Conservation (phyloP, 1,140 invertebrate species). For the Solenopsis fugax region DNA sequence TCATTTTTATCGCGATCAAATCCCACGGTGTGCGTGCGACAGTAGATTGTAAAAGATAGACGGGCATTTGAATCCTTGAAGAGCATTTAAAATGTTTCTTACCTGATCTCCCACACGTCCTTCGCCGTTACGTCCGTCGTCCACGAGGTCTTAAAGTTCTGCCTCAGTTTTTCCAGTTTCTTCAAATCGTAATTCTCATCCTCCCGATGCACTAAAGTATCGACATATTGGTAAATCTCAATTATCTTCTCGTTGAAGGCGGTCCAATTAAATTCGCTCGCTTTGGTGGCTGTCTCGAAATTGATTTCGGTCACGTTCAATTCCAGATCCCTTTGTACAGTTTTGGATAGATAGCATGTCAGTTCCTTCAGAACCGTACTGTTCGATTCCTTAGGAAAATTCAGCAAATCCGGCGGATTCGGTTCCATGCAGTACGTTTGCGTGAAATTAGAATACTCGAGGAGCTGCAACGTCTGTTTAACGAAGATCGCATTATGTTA, state of each 20-base stretch:
- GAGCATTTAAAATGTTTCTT: conserved; percentile 42
- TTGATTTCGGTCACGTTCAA: conserved; percentile 74
- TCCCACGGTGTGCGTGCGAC: too few species aligned
- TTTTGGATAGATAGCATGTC: conserved; percentile 77
- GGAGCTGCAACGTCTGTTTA: conserved; percentile 78
- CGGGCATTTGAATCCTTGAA: not conserved
- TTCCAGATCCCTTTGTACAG: conserved; percentile 76
- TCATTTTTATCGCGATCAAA: not conserved
- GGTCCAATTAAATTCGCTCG: conserved; percentile 80
- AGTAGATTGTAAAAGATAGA: not conserved
- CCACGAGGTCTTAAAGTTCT: conserved; percentile 77
- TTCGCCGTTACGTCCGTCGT: conserved; percentile 63
- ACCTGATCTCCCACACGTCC: conserved; percentile 81
- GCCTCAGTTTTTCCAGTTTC: conserved; percentile 68
- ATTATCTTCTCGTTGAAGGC: conserved; percentile 80
- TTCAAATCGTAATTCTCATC: conserved; percentile 53
- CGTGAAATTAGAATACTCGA: conserved; percentile 82
- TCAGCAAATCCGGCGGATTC: conserved; percentile 74
- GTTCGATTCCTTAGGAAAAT: conserved; percentile 80
- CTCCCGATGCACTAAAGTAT: conserved; percentile 76
- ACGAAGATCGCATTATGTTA: conserved; percentile 5
- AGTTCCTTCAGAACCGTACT: conserved; percentile 78
- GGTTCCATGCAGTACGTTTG: conserved; percentile 75
- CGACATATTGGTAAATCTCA: conserved; percentile 81
- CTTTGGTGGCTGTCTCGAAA: conserved; percentile 32